These are phyloP conservation scores for Thryonomys swinderianus DNA, from an alignment of 2,113 vertebrate genomes.

Conservation along the genomic window DNA sequence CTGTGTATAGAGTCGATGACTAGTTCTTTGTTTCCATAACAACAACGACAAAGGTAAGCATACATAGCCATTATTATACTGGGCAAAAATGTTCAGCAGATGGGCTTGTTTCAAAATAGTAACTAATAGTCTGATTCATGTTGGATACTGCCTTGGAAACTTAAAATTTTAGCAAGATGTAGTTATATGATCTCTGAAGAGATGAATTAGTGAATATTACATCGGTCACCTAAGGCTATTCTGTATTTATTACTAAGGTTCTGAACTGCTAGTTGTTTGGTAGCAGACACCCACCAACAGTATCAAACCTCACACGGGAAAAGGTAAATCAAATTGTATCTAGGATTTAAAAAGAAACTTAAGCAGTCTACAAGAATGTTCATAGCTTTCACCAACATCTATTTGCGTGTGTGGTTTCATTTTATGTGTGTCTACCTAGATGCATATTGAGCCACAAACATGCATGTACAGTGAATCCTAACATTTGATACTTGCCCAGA, in stretches of 20 bases:
- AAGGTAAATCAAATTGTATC: background rate
- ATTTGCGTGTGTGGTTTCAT: background rate
- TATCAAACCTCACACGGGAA: background rate
- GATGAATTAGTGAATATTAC: background rate
- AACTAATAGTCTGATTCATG: slow-evolving; percentile 17
- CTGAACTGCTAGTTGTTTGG: background rate
- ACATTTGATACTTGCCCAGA: slow-evolving; percentile 1
- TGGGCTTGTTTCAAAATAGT: slow-evolving; percentile 17
- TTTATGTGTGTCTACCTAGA: background rate
- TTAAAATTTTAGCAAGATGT: slow-evolving; percentile 26
- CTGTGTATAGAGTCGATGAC: slow-evolving; percentile 36
- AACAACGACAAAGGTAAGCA: slow-evolving; percentile 40
- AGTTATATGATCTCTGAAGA: background rate
- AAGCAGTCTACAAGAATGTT: background rate
- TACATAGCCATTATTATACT: background rate
- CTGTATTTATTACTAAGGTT: slow-evolving; percentile 12
- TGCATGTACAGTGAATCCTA: background rate
- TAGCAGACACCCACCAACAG: background rate
- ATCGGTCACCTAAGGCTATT: background rate
- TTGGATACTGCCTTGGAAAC: background rate
- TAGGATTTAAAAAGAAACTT: slow-evolving; percentile 32
- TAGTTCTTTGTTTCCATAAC: slow-evolving; percentile 63
- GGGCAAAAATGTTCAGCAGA: slow-evolving; percentile 1
- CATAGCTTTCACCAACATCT: background rate
- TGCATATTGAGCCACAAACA: background rate